Evolutionary conservation across 2,797 vertebrate species (phyloP), one percentile per base, ranked within the genome.

Genomic region (Cygnus olor): DNA sequence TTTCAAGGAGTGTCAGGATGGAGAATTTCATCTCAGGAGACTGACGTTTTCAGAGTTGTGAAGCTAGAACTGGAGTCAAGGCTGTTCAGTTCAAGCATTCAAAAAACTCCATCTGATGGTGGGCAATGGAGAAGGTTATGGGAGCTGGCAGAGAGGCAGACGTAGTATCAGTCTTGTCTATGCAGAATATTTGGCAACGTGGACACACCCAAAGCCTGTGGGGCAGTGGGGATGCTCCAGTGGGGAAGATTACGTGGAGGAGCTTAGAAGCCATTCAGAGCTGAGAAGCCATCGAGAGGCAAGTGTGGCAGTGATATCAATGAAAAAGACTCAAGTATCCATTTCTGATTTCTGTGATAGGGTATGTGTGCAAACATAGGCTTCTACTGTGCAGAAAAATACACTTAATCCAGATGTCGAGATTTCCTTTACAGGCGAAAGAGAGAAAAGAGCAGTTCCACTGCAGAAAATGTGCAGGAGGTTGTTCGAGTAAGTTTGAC

Each of bases 251-350:
- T 58, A 21, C 15, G 25, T 32, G 61, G 22, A 45, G 61, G 5
- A 68, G 7, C 28, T 58, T 34, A 89, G 63, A 82, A 92, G 11
- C 14, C 76, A 34, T 19, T 28, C 51, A 53, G 51, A 53, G 51
- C 51, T 53, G 51, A 53, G 51, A 53, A 53, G 25, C 8, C 51
- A 53, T 53, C 11, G 24, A 68, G 40, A 66, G 25, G 16, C 54
- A 84, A 68, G 5, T 2, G 2, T 12, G 20, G 5, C 34, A 63
- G 28, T 11, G 5, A 24, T 63, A 63, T 10, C 21, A 14, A 36
- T 9, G 14, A 42, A 79, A 66, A 89, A 56, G 28, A 51, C 12
- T 0, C 1, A 22, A 56, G 3, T 1, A 14, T 4, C 25, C 14
- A 10, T 14, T 80, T 70, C 82, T 82, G 32, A 4, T 84, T 22